Conservation (phyloP, 2,113 vertebrate genomes). For the Cariama cristata region DNA sequence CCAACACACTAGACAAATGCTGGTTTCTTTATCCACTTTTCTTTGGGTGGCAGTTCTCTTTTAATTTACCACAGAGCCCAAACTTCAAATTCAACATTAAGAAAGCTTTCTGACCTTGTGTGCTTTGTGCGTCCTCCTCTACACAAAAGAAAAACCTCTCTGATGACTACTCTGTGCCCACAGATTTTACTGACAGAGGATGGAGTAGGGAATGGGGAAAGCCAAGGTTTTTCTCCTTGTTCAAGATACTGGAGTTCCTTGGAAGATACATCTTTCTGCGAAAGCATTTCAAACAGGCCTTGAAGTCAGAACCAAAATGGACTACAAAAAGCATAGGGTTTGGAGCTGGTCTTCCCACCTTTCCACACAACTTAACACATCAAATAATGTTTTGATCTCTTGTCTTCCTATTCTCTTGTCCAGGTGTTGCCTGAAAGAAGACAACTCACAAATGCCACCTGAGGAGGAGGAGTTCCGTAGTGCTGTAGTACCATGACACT, state of each 20-base stretch:
- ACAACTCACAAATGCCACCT: neutral
- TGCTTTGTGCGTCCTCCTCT: neutral
- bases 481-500: neutral
- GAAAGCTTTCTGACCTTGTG: conserved; percentile 6
- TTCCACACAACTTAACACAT: neutral
- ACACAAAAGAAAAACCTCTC: neutral
- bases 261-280: conserved; percentile 45
- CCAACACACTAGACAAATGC: conserved; percentile 70
- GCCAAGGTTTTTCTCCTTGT: neutral
- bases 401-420: neutral
- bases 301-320: conserved; percentile 68
- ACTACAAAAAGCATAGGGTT: conserved; percentile 26
- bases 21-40: conserved; percentile 63
- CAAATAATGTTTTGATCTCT: neutral
- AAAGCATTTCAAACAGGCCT: conserved; percentile 69
- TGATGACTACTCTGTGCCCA: neutral
- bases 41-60: conserved; percentile 35
- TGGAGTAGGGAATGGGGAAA: neutral
- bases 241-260: conserved; percentile 10
- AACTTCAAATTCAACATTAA: conserved; percentile 36
- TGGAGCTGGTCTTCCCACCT: neutral
- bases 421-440: neutral
- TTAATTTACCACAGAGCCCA: conserved; percentile 10
- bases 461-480: neutral
- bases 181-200: neutral